Evolutionary conservation across 2,113 vertebrate genomes (phyloP).

Genomic region (Notothenia coriiceps): DNA sequence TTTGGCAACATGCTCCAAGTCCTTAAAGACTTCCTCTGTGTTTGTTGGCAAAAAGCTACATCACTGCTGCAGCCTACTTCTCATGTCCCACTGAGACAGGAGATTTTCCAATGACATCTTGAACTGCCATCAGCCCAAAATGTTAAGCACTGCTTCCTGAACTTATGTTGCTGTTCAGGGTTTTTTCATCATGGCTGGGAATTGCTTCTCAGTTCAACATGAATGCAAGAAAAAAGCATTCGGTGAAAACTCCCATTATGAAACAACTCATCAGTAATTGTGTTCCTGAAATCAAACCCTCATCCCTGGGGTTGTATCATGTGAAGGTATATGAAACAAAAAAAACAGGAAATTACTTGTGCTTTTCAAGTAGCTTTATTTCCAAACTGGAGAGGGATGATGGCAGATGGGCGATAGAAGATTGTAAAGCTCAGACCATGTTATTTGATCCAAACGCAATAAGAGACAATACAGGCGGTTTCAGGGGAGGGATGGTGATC

Average conservation of each 20-base stretch:
- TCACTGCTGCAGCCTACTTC: slow-evolving; percentile 51
- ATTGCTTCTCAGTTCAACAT: slow-evolving; percentile 29
- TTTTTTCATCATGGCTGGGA: slow-evolving; percentile 32
- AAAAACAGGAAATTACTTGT: slow-evolving; percentile 29
- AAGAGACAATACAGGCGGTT: slow-evolving; percentile 49
- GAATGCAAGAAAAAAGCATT: slow-evolving; percentile 25
- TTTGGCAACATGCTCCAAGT: slow-evolving; percentile 57
- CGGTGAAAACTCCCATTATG: neutral
- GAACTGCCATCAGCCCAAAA: slow-evolving; percentile 39
- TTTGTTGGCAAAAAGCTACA: slow-evolving; percentile 46
- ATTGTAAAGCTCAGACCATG: slow-evolving; percentile 54
- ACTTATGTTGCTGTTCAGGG: slow-evolving; percentile 26
- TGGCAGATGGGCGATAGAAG: slow-evolving; percentile 69
- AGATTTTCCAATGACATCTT: slow-evolving; percentile 60
- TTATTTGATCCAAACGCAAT: slow-evolving; percentile 59
- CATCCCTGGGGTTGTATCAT: slow-evolving; percentile 7
- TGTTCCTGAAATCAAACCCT: slow-evolving; percentile 5
- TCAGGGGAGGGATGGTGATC: slow-evolving; percentile 49
- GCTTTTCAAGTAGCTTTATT: slow-evolving; percentile 78
- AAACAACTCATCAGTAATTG: slow-evolving; percentile 6
- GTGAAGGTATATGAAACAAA: slow-evolving; percentile 51
- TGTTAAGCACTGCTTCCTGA: slow-evolving; percentile 49
- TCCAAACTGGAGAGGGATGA: slow-evolving; percentile 63
- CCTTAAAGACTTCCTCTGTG: slow-evolving; percentile 47
- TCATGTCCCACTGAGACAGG: slow-evolving; percentile 52